Evolutionary conservation across 2,113 vertebrate species (phyloP).

Genomic region (Epinephelus lanceolatus): DNA sequence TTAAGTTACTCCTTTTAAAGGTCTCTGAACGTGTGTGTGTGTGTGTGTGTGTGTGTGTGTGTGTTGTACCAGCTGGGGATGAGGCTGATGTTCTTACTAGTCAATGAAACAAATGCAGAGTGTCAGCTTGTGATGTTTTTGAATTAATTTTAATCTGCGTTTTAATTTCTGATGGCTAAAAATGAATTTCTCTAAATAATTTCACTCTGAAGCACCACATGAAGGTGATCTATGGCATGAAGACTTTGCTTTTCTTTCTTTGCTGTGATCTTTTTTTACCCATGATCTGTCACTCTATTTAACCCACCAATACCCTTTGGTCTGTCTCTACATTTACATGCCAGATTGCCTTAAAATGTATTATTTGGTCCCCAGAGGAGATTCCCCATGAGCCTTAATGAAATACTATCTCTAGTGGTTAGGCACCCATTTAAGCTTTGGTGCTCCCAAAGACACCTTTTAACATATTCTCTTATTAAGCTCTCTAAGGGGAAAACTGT

Average conservation of each 20-base stretch:
- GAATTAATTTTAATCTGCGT: background rate
- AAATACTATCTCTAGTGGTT: background rate
- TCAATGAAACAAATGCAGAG: background rate
- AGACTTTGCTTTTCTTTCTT: too few relatives aligned
- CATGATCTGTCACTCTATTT: background rate
- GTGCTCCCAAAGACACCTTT: background rate
- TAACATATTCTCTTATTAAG: background rate
- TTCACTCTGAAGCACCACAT: background rate
- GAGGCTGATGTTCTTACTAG: background rate
- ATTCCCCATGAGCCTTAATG: background rate
- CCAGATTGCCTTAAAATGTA: background rate
- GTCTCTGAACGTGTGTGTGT: conserved; percentile 12
- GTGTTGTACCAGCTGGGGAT: background rate
- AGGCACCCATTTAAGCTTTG: background rate
- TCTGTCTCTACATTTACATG: background rate
- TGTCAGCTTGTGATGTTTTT: background rate
- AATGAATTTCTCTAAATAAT: background rate
- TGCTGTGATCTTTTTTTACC: too few relatives aligned
- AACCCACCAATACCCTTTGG: background rate
- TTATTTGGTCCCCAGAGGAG: background rate
- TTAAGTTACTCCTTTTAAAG: conserved; percentile 68
- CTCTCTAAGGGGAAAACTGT: background rate
- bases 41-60: conserved; percentile 22
- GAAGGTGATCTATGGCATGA: too few relatives aligned
- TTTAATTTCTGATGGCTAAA: background rate